phyloP scores from a whole-genome alignment of 1,140 invertebrate species.

The Cotesia vestalis region DNA sequence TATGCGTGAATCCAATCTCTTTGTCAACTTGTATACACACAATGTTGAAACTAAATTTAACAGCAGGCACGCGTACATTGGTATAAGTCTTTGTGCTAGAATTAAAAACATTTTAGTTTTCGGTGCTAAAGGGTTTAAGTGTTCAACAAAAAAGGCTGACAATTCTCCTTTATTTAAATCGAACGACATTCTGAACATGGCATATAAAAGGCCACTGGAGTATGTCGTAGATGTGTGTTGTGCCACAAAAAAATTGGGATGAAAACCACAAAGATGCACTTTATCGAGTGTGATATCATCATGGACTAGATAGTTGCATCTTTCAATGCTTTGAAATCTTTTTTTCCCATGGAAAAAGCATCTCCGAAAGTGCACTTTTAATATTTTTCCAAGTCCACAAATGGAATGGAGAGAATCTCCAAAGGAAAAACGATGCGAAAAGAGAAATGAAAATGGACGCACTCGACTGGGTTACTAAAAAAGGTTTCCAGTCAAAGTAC shows the following conservation, averaged over 20 bases:
- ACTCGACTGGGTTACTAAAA: no score
- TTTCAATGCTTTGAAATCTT: conserved; percentile 27
- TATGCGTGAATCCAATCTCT: conserved; percentile 35
- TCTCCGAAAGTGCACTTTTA: conserved; percentile 32
- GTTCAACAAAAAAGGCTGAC: no score
- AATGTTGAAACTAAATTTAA: conserved; percentile 14
- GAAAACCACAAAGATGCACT: conserved; percentile 1
- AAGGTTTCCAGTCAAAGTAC: no score
- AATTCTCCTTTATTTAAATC: background rate
- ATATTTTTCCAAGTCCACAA: conserved; percentile 24
- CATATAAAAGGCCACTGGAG: no score
- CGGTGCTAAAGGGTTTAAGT: no score
- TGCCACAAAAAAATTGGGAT: conserved; percentile 2
- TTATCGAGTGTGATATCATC: conserved; percentile 5
- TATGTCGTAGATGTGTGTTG: background rate
- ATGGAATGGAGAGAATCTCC: background rate
- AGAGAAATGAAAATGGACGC: background rate
- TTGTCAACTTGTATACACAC: conserved; percentile 7
- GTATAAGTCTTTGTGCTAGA: background rate
- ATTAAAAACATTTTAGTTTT: background rate
- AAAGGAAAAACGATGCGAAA: background rate
- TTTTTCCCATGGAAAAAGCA: background rate
- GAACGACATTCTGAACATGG: background rate
- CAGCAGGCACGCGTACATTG: conserved; percentile 12
- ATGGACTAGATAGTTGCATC: conserved; percentile 41